Conservation (phyloP, 2,888 invertebrate species). For the Sinohyriopsis cumingii region DNA sequence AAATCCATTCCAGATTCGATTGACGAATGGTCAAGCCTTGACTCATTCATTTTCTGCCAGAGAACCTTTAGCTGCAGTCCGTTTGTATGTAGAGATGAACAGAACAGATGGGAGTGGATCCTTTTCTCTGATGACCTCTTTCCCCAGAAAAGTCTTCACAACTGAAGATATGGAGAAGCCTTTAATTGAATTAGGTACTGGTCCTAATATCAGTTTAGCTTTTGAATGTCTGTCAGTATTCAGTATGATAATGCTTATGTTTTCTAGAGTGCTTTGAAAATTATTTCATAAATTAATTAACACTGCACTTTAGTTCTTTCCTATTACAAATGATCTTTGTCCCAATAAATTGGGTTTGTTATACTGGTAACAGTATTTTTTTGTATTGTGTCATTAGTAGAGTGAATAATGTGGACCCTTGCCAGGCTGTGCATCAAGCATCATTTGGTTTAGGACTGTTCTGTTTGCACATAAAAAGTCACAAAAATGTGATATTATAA, state of each 20-base stretch:
- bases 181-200: slow-evolving; percentile 83
- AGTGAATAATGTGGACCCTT: too few species aligned
- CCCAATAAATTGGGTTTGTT: too few species aligned
- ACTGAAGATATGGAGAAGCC: slow-evolving; percentile 92
- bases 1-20: slow-evolving; percentile 77
- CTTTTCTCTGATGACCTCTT: slow-evolving; percentile 92
- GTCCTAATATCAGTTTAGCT: not conserved
- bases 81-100: slow-evolving; percentile 90
- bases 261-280: not conserved
- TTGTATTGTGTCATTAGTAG: too few species aligned
- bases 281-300: not conserved
- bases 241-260: not conserved
- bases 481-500: too few species aligned
- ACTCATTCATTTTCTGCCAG: slow-evolving; percentile 87
- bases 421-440: too few species aligned
- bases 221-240: not conserved
- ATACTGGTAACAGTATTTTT: too few species aligned
- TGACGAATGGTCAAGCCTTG: slow-evolving; percentile 83
- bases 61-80: slow-evolving; percentile 92
- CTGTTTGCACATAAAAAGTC: too few species aligned
- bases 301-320: too few species aligned
- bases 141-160: slow-evolving; percentile 90
- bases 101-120: slow-evolving; percentile 78
- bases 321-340: too few species aligned
- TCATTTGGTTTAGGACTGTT: too few species aligned